Evolutionary conservation across 2,888 invertebrate genomes (phyloP).

Genomic region (Zele albiditarsus): DNA sequence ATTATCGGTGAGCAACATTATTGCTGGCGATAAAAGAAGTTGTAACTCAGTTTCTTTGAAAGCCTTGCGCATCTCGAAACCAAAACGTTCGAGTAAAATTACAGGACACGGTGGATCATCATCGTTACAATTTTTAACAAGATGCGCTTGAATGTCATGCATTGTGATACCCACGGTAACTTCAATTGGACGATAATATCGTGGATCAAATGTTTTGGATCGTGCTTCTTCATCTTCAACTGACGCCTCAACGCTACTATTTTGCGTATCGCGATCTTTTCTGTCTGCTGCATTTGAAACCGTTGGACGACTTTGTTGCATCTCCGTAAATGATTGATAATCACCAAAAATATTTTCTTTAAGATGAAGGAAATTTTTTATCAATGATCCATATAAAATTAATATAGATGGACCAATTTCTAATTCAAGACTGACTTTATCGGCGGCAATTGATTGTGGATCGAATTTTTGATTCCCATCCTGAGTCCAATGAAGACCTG

Average conservation of each 20-base stretch:
- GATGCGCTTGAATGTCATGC: constrained; percentile 96
- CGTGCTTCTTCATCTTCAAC: constrained; percentile 80
- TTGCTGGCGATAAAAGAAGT: constrained; percentile 89
- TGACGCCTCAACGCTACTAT: constrained; percentile 73
- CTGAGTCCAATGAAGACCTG: constrained; percentile 80
- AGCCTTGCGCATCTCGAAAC: constrained; percentile 97
- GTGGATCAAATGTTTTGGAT: constrained; percentile 84
- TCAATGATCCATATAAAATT: constrained; percentile 91
- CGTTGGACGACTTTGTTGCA: constrained; percentile 81
- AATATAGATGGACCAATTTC: constrained; percentile 96
- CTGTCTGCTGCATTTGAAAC: constrained; percentile 65
- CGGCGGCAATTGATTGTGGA: constrained; percentile 88
- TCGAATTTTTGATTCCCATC: constrained; percentile 87
- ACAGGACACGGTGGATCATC: constrained; percentile 94
- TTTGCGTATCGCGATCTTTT: constrained; percentile 67
- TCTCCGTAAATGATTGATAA: constrained; percentile 94
- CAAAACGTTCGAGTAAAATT: constrained; percentile 90
- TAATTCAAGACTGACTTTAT: constrained; percentile 92
- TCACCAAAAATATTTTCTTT: constrained; percentile 98
- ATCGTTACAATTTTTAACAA: constrained; percentile 92
- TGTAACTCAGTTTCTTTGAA: constrained; percentile 95
- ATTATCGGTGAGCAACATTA: constrained; percentile 85
- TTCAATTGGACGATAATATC: constrained; percentile 90
- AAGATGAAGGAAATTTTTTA: constrained; percentile 91
- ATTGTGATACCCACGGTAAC: constrained; percentile 94